Percentiles rank a stretch among this genome's conserved stretches.
These are phyloP conservation scores for Salminus brasiliensis DNA, from an alignment of 2,113 vertebrate species.

Conservation along the genomic window DNA sequence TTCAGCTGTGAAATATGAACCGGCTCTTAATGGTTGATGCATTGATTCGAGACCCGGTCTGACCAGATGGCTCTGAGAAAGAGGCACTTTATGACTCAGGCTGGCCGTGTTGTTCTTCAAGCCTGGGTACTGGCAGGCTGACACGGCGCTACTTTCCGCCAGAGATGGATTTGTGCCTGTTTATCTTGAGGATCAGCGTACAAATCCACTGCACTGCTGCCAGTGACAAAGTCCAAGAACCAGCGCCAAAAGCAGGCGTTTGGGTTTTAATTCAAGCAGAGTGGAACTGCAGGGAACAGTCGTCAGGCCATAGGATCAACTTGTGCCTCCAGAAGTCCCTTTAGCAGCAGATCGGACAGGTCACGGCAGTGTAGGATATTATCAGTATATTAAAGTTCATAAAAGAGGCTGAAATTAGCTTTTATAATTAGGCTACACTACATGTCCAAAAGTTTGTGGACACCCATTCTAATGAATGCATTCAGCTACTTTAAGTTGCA, in stretches of 20 bases:
- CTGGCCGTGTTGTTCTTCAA: no score
- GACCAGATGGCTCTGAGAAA: no score
- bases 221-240: background rate
- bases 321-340: background rate
- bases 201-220: background rate
- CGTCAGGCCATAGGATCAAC: background rate
- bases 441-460: no score
- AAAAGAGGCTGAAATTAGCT: no score
- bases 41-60: no score
- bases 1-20: background rate
- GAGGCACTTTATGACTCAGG: background rate
- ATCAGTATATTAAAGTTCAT: no score
- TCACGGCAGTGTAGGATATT: no score
- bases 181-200: background rate
- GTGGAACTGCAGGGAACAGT: background rate
- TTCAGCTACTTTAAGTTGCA: no score
- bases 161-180: background rate
- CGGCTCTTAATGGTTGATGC: no score
- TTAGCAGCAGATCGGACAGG: background rate
- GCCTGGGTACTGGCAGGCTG: background rate
- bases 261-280: background rate
- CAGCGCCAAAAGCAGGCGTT: background rate
- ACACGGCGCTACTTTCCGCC: background rate
- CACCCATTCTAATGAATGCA: no score
- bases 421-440: no score